Base-by-base conservation (phyloP, 2,113 vertebrate species). In the Salvator merianae region DNA sequence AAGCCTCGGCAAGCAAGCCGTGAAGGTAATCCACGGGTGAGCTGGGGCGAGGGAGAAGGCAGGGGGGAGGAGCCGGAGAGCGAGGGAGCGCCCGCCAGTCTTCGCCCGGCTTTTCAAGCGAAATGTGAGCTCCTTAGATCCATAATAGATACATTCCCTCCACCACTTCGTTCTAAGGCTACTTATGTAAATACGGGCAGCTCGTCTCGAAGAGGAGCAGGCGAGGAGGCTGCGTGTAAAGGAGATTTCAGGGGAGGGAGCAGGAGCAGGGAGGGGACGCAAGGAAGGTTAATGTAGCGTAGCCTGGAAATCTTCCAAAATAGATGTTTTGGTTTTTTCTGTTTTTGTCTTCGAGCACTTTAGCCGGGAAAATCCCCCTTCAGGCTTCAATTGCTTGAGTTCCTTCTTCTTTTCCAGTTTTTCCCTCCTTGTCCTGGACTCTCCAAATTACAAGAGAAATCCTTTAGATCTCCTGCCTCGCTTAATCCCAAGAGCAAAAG, bases 11-110 rank as follows among this genome's bases (percentile, higher is more conserved):
- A 95, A 93, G 90, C 91, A 93, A 95, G 95, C 95, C 96, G 95
- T 94, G 93, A 95, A 96, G 95, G 95, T 97, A 97, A 97, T 97
- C 95, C 95, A 79, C 82, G 94, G 94, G 95, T 94, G 94, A 93
- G 65, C n/a, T 68, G 65, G 28, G 65, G 30, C 8, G n/a, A n/a
- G n/a, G 30, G 88, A 93, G 90, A 2, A 26, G 18, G 5, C 4
- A 16, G n/a, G 30, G 1, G 26, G 70, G 66, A 9, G 70, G 7
- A 66, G 28, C 6, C 14, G 63, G 18, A 53, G 18, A 38, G 10
- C 26, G 32, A 13, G 28, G 1, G 26, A 14, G 72, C 38, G 5
- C 10, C 28, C 63, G 22, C n/a, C n/a, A n/a, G 63, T 22, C 91
- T 94, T 92, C 79, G 80, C 84, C 74, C 20, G 72, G 53, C 40